A percentile compares a stretch with the other conserved stretches of the same genome.
Evolutionary conservation across 2,113 vertebrate genomes (phyloP).

Genomic region (Axis porcinus): DNA sequence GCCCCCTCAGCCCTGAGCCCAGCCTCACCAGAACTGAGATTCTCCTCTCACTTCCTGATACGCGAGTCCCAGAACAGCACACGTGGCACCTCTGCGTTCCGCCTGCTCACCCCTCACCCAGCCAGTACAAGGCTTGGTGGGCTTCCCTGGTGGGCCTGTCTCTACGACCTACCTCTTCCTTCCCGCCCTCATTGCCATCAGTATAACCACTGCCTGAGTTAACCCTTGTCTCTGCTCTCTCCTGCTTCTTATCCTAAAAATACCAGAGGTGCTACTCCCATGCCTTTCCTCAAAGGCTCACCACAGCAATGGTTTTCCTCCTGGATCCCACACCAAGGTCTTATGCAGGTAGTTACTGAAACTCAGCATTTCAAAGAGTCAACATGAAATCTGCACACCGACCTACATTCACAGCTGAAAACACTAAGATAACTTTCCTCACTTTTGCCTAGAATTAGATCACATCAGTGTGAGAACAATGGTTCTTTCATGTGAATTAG

Average conservation of each 20-base stretch:
- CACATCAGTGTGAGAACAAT: background rate
- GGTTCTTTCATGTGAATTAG: background rate
- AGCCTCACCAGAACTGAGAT: background rate
- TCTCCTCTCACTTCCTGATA: background rate
- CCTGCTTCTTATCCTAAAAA: background rate
- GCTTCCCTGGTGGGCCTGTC: background rate
- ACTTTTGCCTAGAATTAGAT: background rate
- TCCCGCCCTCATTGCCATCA: background rate
- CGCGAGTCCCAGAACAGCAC: background rate
- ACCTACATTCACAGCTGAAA: background rate
- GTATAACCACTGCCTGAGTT: background rate
- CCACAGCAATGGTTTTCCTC: background rate
- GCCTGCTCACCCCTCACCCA: background rate
- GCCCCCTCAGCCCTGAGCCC: background rate
- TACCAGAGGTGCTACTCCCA: background rate
- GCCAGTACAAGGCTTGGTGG: background rate
- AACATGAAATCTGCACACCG: background rate
- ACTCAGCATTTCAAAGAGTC: background rate
- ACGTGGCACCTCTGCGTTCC: fast-evolving
- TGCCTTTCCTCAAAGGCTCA: background rate
- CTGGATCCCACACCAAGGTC: background rate
- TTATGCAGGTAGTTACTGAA: background rate
- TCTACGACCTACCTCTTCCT: background rate
- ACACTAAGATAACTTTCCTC: background rate
- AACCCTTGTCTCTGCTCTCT: background rate